Conservation (phyloP, 2,113 vertebrate species). For the Pluvialis apricaria region DNA sequence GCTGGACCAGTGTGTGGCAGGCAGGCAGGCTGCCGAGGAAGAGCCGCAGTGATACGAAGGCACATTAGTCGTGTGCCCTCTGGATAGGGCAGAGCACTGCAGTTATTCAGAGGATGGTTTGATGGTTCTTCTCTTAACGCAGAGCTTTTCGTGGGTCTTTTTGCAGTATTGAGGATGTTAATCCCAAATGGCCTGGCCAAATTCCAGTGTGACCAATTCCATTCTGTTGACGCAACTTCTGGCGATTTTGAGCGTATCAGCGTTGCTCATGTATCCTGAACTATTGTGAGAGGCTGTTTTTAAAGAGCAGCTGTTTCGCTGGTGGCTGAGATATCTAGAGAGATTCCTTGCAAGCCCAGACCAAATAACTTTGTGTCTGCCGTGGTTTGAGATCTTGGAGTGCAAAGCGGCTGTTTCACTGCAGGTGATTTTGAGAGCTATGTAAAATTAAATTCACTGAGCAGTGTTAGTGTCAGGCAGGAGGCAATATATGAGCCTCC, state of each 20-base stretch:
- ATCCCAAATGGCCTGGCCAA: constrained; percentile 13
- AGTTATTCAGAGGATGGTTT: background rate
- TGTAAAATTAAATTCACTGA: background rate
- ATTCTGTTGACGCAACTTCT: background rate
- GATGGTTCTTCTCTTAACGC: background rate
- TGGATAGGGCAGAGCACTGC: background rate
- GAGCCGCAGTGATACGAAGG: background rate
- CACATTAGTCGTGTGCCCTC: background rate
- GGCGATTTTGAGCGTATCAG: background rate
- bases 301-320: constrained; percentile 12
- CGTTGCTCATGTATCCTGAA: background rate
- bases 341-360: background rate
- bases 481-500: background rate
- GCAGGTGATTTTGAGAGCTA: background rate
- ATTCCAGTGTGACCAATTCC: background rate
- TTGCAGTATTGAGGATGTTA: background rate
- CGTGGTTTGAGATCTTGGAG: background rate
- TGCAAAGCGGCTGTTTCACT: background rate
- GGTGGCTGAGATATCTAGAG: background rate
- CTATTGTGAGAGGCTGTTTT: constrained; percentile 19
- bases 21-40: background rate
- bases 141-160: background rate
- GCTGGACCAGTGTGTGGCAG: background rate
- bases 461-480: background rate
- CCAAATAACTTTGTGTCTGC: background rate